These are phyloP conservation scores for Xenus cinereus DNA, from an alignment of 2,113 vertebrate species.

Conservation along the genomic window DNA sequence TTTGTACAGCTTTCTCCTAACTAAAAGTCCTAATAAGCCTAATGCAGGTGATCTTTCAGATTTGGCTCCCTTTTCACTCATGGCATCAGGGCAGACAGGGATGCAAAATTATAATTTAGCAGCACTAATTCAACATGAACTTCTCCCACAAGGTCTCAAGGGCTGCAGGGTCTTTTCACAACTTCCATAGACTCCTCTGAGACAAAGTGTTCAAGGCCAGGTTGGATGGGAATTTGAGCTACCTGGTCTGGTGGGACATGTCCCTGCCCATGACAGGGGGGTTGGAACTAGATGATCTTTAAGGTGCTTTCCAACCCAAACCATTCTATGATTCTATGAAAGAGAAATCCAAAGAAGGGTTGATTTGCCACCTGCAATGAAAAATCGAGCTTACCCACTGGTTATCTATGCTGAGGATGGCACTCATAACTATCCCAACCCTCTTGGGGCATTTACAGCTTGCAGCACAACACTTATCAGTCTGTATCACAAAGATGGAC, in stretches of 20 bases:
- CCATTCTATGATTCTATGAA: no score
- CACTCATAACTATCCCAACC: fast-evolving
- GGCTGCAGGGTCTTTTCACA: not conserved
- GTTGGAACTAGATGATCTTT: not conserved
- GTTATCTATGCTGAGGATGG: not conserved
- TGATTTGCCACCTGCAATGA: not conserved
- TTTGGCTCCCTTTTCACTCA: not conserved
- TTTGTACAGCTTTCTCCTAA: not conserved
- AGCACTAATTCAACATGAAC: not conserved
- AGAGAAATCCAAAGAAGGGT: not conserved
- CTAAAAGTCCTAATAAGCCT: not conserved
- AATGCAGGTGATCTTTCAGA: not conserved
- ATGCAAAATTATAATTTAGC: not conserved
- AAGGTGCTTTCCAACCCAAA: not conserved
- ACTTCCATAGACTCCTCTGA: not conserved
- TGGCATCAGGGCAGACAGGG: not conserved
- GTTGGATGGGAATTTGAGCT: not conserved
- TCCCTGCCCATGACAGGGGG: not conserved
- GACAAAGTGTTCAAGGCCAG: not conserved
- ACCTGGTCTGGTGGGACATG: not conserved
- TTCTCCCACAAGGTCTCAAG: not conserved
- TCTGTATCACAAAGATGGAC: not conserved
- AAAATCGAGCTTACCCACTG: fast-evolving
- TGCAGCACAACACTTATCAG: not conserved
- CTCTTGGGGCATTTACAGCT: fast-evolving